A percentile compares a stretch with the other conserved stretches of the same genome.
These are phyloP conservation scores for Dicrurus megarhynchus DNA, from an alignment of 2,113 vertebrate genomes.

Conservation along the genomic window DNA sequence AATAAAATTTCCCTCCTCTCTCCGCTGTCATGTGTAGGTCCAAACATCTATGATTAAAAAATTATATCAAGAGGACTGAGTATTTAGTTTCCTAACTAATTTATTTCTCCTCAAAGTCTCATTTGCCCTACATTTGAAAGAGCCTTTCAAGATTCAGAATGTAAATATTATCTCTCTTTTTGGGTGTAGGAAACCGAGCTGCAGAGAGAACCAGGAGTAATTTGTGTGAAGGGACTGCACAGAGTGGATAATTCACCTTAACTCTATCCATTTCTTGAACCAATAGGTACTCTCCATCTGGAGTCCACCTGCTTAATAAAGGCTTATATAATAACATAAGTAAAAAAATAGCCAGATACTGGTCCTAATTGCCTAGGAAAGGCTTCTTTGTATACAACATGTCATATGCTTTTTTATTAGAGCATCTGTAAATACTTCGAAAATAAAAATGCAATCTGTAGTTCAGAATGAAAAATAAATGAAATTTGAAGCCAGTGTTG, in stretches of 20 bases:
- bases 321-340: neutral
- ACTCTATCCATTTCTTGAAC: neutral
- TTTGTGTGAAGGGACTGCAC: accelerated
- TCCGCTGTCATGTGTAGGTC: accelerated
- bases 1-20: neutral
- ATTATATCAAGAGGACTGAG: neutral
- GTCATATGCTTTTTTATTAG: neutral
- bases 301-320: neutral
- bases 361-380: neutral
- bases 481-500: neutral
- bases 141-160: neutral
- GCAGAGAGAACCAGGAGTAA: neutral
- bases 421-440: neutral
- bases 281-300: neutral
- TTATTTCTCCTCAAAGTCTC: neutral
- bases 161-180: neutral
- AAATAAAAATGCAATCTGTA: neutral
- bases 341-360: neutral
- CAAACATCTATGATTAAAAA: neutral
- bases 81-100: neutral
- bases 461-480: neutral
- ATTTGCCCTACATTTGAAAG: neutral
- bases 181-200: neutral
- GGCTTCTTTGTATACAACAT: neutral
- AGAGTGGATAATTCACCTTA: neutral